Conservation (phyloP, 1,140 invertebrate species). For the Eupeodes corollae region DNA sequence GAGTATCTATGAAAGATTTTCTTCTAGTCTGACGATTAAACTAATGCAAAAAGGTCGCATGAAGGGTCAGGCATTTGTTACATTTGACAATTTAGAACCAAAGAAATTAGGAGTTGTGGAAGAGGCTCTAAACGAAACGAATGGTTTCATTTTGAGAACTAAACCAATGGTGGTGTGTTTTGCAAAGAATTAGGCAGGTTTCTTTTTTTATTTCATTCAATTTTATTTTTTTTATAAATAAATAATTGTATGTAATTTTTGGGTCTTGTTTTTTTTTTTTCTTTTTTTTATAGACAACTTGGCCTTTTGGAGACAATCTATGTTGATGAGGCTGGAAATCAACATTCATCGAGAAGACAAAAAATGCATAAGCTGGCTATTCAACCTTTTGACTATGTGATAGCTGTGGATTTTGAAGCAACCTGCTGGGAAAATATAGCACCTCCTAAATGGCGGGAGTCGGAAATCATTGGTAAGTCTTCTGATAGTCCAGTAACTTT, state of each 20-base stretch:
- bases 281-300: constrained; percentile 28
- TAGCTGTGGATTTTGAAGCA: constrained; percentile 42
- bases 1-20: constrained; percentile 65
- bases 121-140: constrained; percentile 70
- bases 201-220: neutral
- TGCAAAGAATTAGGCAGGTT: constrained; percentile 46
- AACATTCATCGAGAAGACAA: constrained; percentile 14
- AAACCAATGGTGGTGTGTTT: constrained; percentile 88
- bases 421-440: constrained; percentile 39
- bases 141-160: constrained; percentile 76
- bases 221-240: too few relatives aligned
- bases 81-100: constrained; percentile 39
- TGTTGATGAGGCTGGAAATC: constrained; percentile 20
- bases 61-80: constrained; percentile 93
- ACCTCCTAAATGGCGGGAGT: constrained; percentile 24
- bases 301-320: constrained; percentile 36
- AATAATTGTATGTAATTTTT: too few relatives aligned
- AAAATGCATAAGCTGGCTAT: constrained; percentile 25
- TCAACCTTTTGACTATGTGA: constrained; percentile 34
- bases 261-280: neutral
- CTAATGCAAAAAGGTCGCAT: constrained; percentile 91
- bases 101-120: constrained; percentile 54
- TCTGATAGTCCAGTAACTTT: too few relatives aligned
- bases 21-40: constrained; percentile 42
- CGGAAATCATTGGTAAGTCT: constrained; percentile 39